Conservation (phyloP, 2,888 invertebrate species). For the Spodoptera picta region DNA sequence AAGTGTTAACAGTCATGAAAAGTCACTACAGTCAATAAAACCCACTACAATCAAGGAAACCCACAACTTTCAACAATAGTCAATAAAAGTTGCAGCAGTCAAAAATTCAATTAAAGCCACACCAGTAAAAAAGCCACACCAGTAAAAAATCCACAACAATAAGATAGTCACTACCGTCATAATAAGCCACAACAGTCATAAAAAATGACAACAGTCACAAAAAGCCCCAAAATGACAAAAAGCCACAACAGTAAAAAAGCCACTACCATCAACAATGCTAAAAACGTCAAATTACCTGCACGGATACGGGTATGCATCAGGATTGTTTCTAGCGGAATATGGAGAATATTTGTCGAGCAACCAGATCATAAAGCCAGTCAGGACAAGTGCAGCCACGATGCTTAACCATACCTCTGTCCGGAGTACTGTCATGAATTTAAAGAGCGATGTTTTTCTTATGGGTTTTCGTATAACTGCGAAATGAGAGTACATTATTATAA, state of each 20-base stretch:
- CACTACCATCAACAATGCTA: too few relatives aligned
- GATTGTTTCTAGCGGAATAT: constrained; percentile 95
- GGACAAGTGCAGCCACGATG: constrained; percentile 94
- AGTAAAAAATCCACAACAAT: too few relatives aligned
- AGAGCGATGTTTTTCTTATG: constrained; percentile 93
- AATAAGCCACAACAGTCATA: too few relatives aligned
- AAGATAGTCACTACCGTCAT: too few relatives aligned
- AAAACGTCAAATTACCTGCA: constrained; percentile 69
- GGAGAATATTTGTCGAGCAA: constrained; percentile 96
- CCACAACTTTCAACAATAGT: too few relatives aligned
- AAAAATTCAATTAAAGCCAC: too few relatives aligned
- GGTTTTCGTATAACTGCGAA: constrained; percentile 94
- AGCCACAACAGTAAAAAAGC: not conserved
- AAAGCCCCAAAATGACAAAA: too few relatives aligned
- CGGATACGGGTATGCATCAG: constrained; percentile 93
- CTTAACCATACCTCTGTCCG: constrained; percentile 96
- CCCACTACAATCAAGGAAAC: not conserved
- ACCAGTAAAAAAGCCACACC: too few relatives aligned
- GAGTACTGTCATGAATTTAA: constrained; percentile 97
- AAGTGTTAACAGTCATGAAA: not conserved
- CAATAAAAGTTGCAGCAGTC: too few relatives aligned
- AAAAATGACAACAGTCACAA: too few relatives aligned
- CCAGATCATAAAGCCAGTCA: constrained; percentile 96
- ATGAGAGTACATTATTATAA: too few relatives aligned
- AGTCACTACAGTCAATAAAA: not conserved